Evolutionary conservation across 92 coral and sea anemone genomes (phyloP).

Genomic region (Blastomussa wellsi): DNA sequence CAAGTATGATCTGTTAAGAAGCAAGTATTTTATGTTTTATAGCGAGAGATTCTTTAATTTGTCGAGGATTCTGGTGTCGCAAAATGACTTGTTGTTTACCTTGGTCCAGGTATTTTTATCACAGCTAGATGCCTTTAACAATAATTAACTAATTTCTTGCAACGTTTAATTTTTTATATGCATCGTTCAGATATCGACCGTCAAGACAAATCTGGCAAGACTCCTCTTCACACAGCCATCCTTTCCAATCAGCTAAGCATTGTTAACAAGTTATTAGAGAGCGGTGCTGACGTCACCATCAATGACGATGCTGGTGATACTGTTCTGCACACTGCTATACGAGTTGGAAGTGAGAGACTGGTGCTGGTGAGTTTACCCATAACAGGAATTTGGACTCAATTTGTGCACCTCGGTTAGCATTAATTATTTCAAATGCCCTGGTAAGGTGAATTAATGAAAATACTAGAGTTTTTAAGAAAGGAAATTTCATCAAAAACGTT

Average conservation of each 20-base stretch:
- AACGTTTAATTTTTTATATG: background rate
- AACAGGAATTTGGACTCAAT: background rate
- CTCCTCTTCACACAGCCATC: slow-evolving; percentile 69
- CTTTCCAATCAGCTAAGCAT: slow-evolving; percentile 44
- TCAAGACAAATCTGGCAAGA: slow-evolving; percentile 56
- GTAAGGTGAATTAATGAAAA: no score
- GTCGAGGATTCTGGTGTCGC: background rate
- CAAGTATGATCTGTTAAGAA: no score
- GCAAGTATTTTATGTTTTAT: background rate
- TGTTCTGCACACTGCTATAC: slow-evolving; percentile 64
- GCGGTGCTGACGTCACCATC: slow-evolving; percentile 58
- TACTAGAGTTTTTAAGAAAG: no score
- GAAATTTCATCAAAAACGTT: no score
- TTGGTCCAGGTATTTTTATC: background rate
- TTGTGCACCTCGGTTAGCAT: no score
- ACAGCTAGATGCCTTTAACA: no score
- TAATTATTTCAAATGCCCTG: no score
- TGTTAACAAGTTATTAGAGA: slow-evolving; percentile 46
- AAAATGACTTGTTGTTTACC: background rate
- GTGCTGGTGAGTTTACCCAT: slow-evolving; percentile 30
- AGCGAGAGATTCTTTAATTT: background rate
- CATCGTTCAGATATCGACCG: slow-evolving; percentile 35
- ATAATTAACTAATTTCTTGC: background rate
- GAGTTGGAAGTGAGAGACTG: slow-evolving; percentile 55
- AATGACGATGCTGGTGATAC: slow-evolving; percentile 63